phyloP scores from a whole-genome alignment of 1,140 invertebrate genomes.

The Helicorthomorpha holstii region DNA sequence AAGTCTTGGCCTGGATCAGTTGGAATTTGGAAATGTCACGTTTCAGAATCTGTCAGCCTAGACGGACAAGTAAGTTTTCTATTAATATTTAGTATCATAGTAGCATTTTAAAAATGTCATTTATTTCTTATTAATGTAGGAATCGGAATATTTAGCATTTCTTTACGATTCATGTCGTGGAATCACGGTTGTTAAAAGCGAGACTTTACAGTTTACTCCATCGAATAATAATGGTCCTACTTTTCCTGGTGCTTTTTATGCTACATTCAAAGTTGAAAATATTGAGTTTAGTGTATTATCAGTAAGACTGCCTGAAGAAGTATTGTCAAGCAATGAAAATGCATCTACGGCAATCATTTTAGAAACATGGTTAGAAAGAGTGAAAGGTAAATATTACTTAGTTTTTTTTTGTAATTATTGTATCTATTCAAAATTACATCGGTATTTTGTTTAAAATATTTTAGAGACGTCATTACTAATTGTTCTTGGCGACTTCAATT shows the following conservation, averaged over 20 bases:
- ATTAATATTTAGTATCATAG: constrained; percentile 9
- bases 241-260: background rate
- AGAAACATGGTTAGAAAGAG: constrained; percentile 20
- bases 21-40: constrained; percentile 36
- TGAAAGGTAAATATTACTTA: constrained; percentile 19
- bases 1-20: constrained; percentile 44
- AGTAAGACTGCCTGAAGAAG: background rate
- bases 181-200: constrained; percentile 18
- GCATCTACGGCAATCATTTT: constrained; percentile 18
- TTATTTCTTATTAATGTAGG: no score
- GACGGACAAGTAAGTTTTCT: constrained; percentile 19
- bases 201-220: constrained; percentile 10
- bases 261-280: background rate
- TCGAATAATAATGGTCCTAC: background rate
- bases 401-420: constrained; percentile 9
- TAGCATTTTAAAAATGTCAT: no score
- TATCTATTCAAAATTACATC: no score
- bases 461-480: constrained; percentile 14
- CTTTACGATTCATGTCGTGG: constrained; percentile 23
- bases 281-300: background rate
- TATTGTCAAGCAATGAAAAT: constrained; percentile 11
- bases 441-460: no score
- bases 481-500: background rate
- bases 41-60: constrained; percentile 19
- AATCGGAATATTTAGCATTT: constrained; percentile 19